A percentile compares a stretch with the other conserved stretches of the same genome.
Evolutionary conservation across 37 sponge, comb jelly and placozoan species (phyloP).

Genomic region (Haliclona indistincta): DNA sequence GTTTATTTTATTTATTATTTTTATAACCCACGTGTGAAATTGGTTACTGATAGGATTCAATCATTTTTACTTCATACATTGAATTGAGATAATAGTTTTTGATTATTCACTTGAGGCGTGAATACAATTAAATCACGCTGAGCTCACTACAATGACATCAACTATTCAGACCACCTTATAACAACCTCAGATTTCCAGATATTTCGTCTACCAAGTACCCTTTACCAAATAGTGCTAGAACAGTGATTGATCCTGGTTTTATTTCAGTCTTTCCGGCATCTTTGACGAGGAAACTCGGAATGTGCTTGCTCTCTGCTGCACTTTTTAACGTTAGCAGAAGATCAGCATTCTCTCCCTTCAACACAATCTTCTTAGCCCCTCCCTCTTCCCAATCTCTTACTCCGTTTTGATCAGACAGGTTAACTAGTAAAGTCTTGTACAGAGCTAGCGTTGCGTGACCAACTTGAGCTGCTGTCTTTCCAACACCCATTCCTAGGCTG

Average conservation of each 20-base stretch:
- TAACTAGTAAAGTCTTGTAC: slow-evolving; percentile 31
- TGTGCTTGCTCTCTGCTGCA: slow-evolving; percentile 21
- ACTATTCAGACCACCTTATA: too few species aligned
- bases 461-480: slow-evolving; percentile 85
- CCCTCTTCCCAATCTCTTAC: slow-evolving; percentile 49
- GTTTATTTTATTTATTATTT: too few species aligned
- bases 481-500: slow-evolving; percentile 73
- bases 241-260: slow-evolving; percentile 72
- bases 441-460: slow-evolving; percentile 82
- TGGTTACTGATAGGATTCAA: too few species aligned
- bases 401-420: background rate
- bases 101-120: too few species aligned
- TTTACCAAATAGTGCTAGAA: slow-evolving; percentile 77
- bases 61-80: too few species aligned
- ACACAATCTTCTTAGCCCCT: slow-evolving; percentile 67
- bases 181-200: slow-evolving; percentile 65
- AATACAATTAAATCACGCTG: too few species aligned
- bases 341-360: slow-evolving; percentile 47
- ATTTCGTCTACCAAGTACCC: slow-evolving; percentile 35
- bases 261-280: slow-evolving; percentile 88
- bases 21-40: too few species aligned
- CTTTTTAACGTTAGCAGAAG: slow-evolving; percentile 44
- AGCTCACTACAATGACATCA: too few species aligned
- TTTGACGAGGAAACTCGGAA: slow-evolving; percentile 44
- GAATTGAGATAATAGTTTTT: too few species aligned